Conservation (phyloP, 2,113 vertebrate species). For the Morone saxatilis region DNA sequence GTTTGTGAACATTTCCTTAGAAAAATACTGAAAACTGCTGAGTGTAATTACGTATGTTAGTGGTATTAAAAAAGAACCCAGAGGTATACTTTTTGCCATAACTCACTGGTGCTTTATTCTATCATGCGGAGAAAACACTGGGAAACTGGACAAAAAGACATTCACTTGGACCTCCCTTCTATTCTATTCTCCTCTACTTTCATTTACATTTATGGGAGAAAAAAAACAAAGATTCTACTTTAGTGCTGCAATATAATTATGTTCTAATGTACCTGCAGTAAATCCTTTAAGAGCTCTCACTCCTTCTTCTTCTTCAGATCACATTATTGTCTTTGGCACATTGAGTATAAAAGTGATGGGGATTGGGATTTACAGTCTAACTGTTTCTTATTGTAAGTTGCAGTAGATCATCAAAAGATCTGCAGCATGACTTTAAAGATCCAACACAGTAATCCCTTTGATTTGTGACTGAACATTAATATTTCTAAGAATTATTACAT, state of each 20-base stretch:
- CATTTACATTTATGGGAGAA: neutral
- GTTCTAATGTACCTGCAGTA: neutral
- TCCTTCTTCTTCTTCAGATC: neutral
- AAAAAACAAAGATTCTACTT: neutral
- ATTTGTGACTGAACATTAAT: conserved; percentile 13
- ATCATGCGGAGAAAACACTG: too few relatives aligned
- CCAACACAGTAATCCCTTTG: neutral
- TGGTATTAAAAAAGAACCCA: too few relatives aligned
- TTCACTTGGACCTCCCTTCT: neutral
- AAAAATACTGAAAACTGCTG: too few relatives aligned
- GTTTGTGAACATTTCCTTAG: too few relatives aligned
- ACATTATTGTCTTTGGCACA: neutral
- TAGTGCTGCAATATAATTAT: neutral
- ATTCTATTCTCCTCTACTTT: neutral
- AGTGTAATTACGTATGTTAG: too few relatives aligned
- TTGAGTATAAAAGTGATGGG: neutral
- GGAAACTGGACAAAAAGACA: too few relatives aligned
- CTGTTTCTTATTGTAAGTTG: neutral
- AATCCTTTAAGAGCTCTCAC: neutral
- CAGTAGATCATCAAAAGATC: conserved; percentile 23
- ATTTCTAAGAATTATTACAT: neutral
- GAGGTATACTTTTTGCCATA: too few relatives aligned
- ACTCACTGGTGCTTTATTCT: too few relatives aligned
- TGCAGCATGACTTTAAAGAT: neutral
- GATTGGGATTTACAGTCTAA: neutral